Percentiles rank a stretch among this genome's conserved stretches.
phyloP scores from a whole-genome alignment of 2,888 invertebrate genomes.

The Alcis repandata region DNA sequence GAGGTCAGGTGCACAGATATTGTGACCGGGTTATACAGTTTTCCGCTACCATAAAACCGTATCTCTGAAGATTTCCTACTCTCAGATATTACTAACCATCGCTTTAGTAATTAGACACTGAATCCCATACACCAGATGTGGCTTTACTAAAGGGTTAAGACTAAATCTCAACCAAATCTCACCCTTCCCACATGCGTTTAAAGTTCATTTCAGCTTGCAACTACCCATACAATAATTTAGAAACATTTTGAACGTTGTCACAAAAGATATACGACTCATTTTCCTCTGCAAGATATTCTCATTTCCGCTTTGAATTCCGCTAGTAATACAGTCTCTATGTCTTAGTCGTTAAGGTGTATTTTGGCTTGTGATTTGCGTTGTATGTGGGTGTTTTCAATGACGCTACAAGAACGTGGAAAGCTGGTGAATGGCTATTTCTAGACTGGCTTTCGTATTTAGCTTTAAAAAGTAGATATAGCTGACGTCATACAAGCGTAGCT shows the following conservation, averaged over 20 bases:
- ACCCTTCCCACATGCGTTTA: neutral
- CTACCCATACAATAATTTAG: conserved; percentile 24
- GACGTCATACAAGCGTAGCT: neutral
- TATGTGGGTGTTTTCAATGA: conserved; percentile 35
- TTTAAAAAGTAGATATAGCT: conserved; percentile 38
- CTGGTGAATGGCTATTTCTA: conserved; percentile 39
- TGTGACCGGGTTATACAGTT: too few relatives aligned
- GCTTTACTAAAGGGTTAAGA: conserved; percentile 39
- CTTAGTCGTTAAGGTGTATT: conserved; percentile 12
- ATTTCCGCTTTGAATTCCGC: conserved; percentile 24
- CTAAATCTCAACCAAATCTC: conserved; percentile 5
- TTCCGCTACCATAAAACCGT: neutral
- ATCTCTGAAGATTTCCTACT: conserved; percentile 9
- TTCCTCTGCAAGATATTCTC: conserved; percentile 30
- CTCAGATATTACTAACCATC: conserved; percentile 45
- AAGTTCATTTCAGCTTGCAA: conserved; percentile 22
- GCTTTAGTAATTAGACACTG: conserved; percentile 50
- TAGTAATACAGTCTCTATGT: conserved; percentile 19
- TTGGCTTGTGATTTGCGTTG: neutral
- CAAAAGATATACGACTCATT: conserved; percentile 33
- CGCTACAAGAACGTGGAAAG: conserved; percentile 31
- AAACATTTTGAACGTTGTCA: conserved; percentile 37
- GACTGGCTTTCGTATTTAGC: conserved; percentile 20
- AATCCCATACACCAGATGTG: conserved; percentile 43
- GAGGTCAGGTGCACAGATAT: too few relatives aligned